Evolutionary conservation across 1,140 invertebrate species (phyloP).

Genomic region (Euborellia annulipes): DNA sequence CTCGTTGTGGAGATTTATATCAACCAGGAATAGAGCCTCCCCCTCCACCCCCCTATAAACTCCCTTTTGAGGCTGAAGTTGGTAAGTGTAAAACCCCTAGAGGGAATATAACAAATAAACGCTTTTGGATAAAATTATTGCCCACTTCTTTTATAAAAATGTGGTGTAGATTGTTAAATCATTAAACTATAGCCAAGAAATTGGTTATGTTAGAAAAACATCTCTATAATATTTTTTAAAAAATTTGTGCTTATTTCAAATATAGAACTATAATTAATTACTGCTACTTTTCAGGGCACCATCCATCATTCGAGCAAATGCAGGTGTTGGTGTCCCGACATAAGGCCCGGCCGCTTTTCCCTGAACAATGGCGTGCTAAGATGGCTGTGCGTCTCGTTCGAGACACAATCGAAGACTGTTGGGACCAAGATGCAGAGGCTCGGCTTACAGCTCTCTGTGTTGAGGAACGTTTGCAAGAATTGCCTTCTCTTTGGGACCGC

Average conservation of each 20-base stretch:
- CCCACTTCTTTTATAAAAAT: no score
- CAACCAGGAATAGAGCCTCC: slow-evolving; percentile 37
- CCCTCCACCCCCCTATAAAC: slow-evolving; percentile 46
- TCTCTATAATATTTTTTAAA: no score
- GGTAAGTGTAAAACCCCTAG: no score
- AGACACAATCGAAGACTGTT: slow-evolving; percentile 87
- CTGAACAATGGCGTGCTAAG: slow-evolving; percentile 41
- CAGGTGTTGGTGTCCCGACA: slow-evolving; percentile 64
- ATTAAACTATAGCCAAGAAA: no score
- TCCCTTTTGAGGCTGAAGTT: slow-evolving; percentile 70
- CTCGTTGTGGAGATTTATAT: slow-evolving; percentile 56
- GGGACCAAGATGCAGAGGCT: slow-evolving; percentile 88
- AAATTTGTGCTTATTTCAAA: no score
- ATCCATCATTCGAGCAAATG: slow-evolving; percentile 62
- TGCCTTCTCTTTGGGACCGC: slow-evolving; percentile 38
- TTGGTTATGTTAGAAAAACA: no score
- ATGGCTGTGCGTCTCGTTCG: slow-evolving; percentile 54
- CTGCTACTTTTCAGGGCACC: slow-evolving; percentile 34
- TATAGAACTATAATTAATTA: no score
- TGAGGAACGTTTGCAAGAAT: slow-evolving; percentile 65
- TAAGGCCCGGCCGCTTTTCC: slow-evolving; percentile 69
- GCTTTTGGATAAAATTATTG: no score
- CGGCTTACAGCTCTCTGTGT: slow-evolving; percentile 79
- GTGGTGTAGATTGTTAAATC: no score
- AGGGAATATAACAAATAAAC: no score